Base-by-base conservation (phyloP, 2,888 invertebrate species). In the Drosophila colorata region DNA sequence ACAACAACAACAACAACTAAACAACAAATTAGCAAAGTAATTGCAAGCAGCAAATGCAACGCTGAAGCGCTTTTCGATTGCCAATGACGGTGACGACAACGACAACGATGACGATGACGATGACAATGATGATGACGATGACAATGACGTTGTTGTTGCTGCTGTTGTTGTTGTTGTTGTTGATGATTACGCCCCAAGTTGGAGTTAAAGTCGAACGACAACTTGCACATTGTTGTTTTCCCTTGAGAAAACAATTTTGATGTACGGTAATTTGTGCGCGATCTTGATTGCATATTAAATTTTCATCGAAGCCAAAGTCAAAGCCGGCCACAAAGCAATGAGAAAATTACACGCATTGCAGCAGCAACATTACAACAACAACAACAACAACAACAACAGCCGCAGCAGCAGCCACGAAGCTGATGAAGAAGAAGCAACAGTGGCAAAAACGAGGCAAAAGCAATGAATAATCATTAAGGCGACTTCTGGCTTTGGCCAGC, bases 201-300 rank as follows among this genome's bases (percentile, higher is more conserved):
- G 57, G 25, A 71, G 74, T 16, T 63, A 35, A 67, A 76, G 72
- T 55, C 80, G 73, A 69, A 74, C 80, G 67, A 80, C 80, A 77
- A 80, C 79, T 78, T 82, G 82, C 69, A 72, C 78, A 80, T 79
- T 78, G 74, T 78, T 80, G 85, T 78, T 88, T 88, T 88, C 88
- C 85, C 88, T 85, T 77, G 85, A 88, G 87, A 87, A 87, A 87
- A 87, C 65, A 69, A 84, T 87, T 74, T 84, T 84, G 78, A 79
- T 87, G 79, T 80, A 84, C 87, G 75, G 80, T 87, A 83, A 85
- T 83, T 85, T 87, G 85, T 80, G 85, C 87, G 86, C 78, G 85
- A 88, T 88, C 88, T 85, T 87, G 88, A 87, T 83, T 86, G 84
- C 87, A 89, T 82, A 87, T 87, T 87, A 87, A 87, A 86, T 83